Base-by-base conservation (phyloP, 2,113 vertebrate genomes). In the Rhea pennata region DNA sequence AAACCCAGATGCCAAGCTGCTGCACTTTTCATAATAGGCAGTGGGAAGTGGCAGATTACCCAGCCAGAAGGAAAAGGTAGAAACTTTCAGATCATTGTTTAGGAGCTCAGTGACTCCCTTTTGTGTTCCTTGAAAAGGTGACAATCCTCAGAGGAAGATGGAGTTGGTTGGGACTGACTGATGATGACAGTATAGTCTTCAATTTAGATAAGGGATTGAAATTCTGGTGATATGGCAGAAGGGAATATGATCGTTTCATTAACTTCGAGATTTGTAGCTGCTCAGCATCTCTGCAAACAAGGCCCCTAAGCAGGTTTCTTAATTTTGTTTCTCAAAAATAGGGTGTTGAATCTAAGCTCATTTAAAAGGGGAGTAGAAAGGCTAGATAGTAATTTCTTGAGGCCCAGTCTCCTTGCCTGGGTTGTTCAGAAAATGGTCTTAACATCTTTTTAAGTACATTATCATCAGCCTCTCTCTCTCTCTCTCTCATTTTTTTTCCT, bases 371-470 rank as follows among this genome's bases (percentile, higher is more conserved):
- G 79, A 62, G 33, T 36, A 50, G 11, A 85, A 78, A 77, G 48
- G 23, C 10, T 29, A 1, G 20, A 2, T 4, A 9, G 1, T 14
- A 33, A 12, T 20, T 6, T 5, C 26, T 0, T 5, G 54, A 56
- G 50, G 42, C 33, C 56, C 20, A 4, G 19, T n/a, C n/a, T 48
- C 61, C 3, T 9, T n/a, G 16, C 66, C 54, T 24, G 46, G 22
- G 67, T 62, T 48, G 5, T 51, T 67, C 70, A 64, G n/a, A 54
- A 82, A 44, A 4, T 2, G 10, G 31, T 5, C 19, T 64, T 17
- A 15, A 40, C 44, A 20, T 50, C 8, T 0, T 23, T 72, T 42
- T 14, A 51, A 79, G 31, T 5, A 21, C 36, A 1, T n/a, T 33
- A 39, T 21, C 39, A 2, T n/a, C 1, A 26, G 70, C 59, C 44